Percentiles rank a stretch among this genome's conserved stretches.
Evolutionary conservation across 2,113 vertebrate species (phyloP).

Genomic region (Lycaon pictus): DNA sequence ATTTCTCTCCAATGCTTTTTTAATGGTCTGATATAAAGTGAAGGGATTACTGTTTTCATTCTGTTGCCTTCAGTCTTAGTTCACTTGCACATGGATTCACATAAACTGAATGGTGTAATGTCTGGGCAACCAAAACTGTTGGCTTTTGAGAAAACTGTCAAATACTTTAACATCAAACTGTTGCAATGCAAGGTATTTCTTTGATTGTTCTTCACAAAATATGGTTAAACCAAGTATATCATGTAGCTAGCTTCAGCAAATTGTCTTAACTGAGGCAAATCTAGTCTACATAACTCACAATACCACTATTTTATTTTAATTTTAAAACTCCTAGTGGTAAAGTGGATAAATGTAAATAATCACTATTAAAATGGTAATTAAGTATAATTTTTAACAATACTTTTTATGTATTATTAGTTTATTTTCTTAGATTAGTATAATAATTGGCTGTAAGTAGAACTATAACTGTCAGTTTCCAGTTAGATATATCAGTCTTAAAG

Average conservation of each 20-base stretch:
- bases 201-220: conserved; percentile 83
- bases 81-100: conserved; percentile 83
- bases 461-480: conserved; percentile 22
- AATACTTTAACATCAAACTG: conserved; percentile 84
- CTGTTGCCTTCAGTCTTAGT: conserved; percentile 82
- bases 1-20: conserved; percentile 79
- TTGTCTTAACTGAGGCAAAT: conserved; percentile 71
- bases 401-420: conserved; percentile 60
- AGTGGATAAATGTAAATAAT: conserved; percentile 54
- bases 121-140: conserved; percentile 84
- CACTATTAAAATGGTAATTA: conserved; percentile 55
- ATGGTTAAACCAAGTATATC: conserved; percentile 72
- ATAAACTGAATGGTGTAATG: conserved; percentile 81
- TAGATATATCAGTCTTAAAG: conserved; percentile 57
- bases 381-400: conserved; percentile 63
- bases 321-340: conserved; percentile 41
- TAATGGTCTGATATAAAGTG: conserved; percentile 69
- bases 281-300: conserved; percentile 46
- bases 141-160: conserved; percentile 86
- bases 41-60: conserved; percentile 83
- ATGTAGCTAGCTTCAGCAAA: conserved; percentile 64
- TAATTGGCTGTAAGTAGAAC: conserved; percentile 62
- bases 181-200: conserved; percentile 83
- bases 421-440: conserved; percentile 31
- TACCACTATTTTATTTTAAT: conserved; percentile 60